These are phyloP conservation scores for Agrenia bidenticulata DNA, from an alignment of 2,888 invertebrate genomes.

Conservation along the genomic window DNA sequence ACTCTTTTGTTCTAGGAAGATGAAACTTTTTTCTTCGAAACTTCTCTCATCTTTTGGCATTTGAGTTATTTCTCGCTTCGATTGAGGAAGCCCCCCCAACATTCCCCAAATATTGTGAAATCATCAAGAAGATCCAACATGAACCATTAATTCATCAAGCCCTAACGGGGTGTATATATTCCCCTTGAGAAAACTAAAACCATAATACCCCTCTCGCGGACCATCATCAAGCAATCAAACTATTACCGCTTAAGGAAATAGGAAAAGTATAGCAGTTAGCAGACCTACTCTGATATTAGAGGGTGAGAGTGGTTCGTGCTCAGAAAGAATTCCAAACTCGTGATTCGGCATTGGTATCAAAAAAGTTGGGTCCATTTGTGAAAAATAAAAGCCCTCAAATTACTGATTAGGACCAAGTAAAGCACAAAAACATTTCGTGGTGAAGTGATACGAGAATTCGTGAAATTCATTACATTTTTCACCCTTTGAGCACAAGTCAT, in stretches of 20 bases:
- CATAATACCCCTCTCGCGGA: no score
- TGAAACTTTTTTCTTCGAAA: no score
- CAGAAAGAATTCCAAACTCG: conserved; percentile 16
- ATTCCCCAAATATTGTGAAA: background rate
- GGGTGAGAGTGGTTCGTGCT: conserved; percentile 7
- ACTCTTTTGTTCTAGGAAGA: no score
- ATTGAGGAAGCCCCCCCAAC: background rate
- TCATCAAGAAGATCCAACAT: background rate
- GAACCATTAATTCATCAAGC: no score
- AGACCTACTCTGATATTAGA: no score
- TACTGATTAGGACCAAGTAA: background rate
- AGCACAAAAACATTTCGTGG: background rate
- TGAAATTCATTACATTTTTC: conserved; percentile 4
- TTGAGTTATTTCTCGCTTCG: conserved; percentile 3
- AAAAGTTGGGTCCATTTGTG: conserved; percentile 8
- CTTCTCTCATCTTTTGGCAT: background rate
- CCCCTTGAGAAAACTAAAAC: no score
- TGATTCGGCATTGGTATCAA: conserved; percentile 6
- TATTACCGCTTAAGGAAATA: no score
- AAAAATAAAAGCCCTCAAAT: conserved; percentile 2
- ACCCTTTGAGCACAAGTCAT: no score
- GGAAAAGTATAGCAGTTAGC: no score
- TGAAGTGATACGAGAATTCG: background rate
- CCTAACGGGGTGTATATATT: no score
- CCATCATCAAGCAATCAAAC: no score